phyloP scores from a whole-genome alignment of 2,888 invertebrate genomes.

The Brachyptera putata region DNA sequence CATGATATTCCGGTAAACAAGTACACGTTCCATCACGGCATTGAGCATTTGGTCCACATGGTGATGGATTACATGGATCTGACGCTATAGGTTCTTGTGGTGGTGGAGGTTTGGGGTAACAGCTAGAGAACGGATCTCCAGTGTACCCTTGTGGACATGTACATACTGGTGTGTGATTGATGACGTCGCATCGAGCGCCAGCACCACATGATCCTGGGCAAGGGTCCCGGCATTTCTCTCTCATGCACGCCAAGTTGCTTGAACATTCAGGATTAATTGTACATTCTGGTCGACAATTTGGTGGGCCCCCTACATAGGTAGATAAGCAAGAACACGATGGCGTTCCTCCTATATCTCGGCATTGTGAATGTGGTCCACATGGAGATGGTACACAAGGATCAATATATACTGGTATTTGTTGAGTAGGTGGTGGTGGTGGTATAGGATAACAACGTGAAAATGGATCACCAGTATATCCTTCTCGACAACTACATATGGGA shows the following conservation, averaged over 20 bases:
- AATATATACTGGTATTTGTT: conserved; percentile 41
- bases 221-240: conserved; percentile 68
- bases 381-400: conserved; percentile 45
- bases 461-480: conserved; percentile 64
- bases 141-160: conserved; percentile 37
- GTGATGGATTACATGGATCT: conserved; percentile 38
- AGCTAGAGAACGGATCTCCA: conserved; percentile 40
- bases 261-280: conserved; percentile 64
- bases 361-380: conserved; percentile 61
- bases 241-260: conserved; percentile 66
- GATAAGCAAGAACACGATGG: conserved; percentile 60
- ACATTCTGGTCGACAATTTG: conserved; percentile 65
- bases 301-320: conserved; percentile 60
- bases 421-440: conserved; percentile 41
- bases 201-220: conserved; percentile 72
- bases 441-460: conserved; percentile 42
- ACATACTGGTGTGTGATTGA: conserved; percentile 58
- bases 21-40: conserved; percentile 58
- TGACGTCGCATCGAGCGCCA: conserved; percentile 59
- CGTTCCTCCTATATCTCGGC: conserved; percentile 51
- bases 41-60: conserved; percentile 41
- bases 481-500: conserved; percentile 66
- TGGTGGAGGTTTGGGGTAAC: conserved; percentile 34
- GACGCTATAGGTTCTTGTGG: conserved; percentile 27
- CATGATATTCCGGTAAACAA: conserved; percentile 66